Evolutionary conservation across 2,797 vertebrate species (phyloP).

Genomic region (Scolopax bukidnonensis): DNA sequence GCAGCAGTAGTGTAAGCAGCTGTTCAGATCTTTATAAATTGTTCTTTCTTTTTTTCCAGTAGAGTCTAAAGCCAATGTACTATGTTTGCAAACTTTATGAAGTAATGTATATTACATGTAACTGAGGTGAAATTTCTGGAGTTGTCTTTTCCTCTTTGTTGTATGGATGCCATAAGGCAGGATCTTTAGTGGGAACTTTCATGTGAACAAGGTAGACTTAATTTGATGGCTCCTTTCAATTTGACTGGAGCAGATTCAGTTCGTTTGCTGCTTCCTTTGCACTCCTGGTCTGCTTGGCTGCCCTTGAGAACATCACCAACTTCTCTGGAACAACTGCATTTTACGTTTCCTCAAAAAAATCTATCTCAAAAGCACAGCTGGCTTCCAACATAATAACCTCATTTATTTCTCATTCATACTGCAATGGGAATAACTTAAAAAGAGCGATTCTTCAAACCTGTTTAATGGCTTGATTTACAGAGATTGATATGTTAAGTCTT

Average conservation of each 20-base stretch:
- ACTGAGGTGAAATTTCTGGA: neutral
- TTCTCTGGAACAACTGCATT: neutral
- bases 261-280: neutral
- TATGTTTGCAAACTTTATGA: neutral
- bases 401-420: neutral
- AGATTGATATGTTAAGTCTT: neutral
- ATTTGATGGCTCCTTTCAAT: neutral
- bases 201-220: neutral
- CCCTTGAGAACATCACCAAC: neutral
- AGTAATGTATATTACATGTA: neutral
- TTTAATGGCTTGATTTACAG: neutral
- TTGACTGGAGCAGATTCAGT: neutral
- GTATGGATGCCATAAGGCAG: neutral
- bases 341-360: neutral
- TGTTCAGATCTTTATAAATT: neutral
- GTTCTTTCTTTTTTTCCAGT: neutral
- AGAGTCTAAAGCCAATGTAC: neutral
- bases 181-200: neutral
- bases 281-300: neutral
- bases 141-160: neutral
- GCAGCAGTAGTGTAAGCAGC: neutral
- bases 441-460: neutral
- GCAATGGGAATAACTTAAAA: neutral
- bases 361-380: neutral
- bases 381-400: neutral